Base-by-base conservation (phyloP, 2,113 vertebrate genomes). In the Archocentrus centrarchus region DNA sequence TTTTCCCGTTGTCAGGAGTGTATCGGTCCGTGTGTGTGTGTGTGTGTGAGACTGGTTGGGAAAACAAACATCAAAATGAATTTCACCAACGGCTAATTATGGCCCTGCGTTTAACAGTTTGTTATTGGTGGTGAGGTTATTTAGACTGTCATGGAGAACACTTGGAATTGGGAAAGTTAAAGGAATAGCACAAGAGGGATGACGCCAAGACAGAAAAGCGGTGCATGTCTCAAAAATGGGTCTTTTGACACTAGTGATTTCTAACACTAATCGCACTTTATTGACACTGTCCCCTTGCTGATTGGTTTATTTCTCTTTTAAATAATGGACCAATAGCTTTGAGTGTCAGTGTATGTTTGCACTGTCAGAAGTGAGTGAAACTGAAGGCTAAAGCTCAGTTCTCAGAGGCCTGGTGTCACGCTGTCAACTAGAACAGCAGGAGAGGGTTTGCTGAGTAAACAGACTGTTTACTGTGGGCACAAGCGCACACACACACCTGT, bases 351-450 rank as follows among this genome's bases (percentile, higher is more conserved):
- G 55, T 61, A 14, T 84, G 64, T 92, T 92, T 92, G 80, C 77
- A 86, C n/a, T 80, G 64, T 70, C 44, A 59, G 77, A 39, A 57
- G 11, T 68, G 55, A 44, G 57, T 89, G 41, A 86, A 81, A 59
- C 73, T 79, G 41, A 66, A 77, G 53, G 82, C 60, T 79, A 68
- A 85, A 86, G 17, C 63, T 80, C 50, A 59, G 0, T n/a, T 82
- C 35, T 77, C 75, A 79, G 64, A 73, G 70, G 59, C 50, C 57
- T 70, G 60, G 59, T 89, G 83, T 89, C 57, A 47, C 61, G 61
- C 22, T 53, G 83, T 93, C 88, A 94, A 88, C 70, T 89, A 32
- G 30, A 76, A 83, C 82, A 85, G 79, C 84, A 81, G 78, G 86
- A 79, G 76, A 73, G n/a, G 4, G 75, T 89, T 83, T 87, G 82